Evolutionary conservation across 2,888 invertebrate species (phyloP).

Genomic region (Ceraclea dissimilis): DNA sequence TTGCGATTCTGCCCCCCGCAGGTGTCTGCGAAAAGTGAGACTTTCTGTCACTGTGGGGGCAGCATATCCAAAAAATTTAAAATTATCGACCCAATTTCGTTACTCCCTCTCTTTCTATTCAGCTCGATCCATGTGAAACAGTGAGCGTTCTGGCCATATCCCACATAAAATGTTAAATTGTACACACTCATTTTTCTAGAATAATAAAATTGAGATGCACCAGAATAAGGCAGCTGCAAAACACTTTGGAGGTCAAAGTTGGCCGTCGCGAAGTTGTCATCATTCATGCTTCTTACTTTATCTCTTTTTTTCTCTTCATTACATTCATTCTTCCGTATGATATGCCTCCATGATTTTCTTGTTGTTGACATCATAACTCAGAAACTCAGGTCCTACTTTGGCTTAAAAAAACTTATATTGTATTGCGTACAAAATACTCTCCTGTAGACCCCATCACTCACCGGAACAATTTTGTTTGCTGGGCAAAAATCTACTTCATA

Average conservation of each 20-base stretch:
- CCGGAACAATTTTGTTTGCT: too few relatives aligned
- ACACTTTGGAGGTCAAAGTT: slow-evolving; percentile 2
- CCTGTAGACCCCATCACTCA: too few relatives aligned
- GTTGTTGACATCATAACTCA: too few relatives aligned
- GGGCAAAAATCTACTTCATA: too few relatives aligned
- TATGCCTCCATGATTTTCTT: too few relatives aligned
- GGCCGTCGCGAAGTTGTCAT: not conserved
- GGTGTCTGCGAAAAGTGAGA: slow-evolving; percentile 3
- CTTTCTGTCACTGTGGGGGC: not conserved
- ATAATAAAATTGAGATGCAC: not conserved
- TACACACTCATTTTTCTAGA: not conserved
- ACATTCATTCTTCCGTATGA: slow-evolving; percentile 1
- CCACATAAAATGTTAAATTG: slow-evolving; percentile 3
- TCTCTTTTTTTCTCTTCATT: slow-evolving; percentile 3
- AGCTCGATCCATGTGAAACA: slow-evolving; percentile 4
- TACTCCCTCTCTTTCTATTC: slow-evolving; percentile 1
- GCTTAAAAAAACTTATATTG: too few relatives aligned
- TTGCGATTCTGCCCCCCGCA: slow-evolving; percentile 7
- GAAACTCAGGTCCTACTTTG: too few relatives aligned
- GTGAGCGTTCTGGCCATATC: not conserved
- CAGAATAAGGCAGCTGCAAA: not conserved
- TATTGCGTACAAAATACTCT: too few relatives aligned
- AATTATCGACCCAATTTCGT: not conserved
- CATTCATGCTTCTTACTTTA: not conserved
- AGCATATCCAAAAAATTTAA: not conserved